Evolutionary conservation across 1,140 invertebrate genomes (phyloP).

Genomic region (Harpegnathos saltator): DNA sequence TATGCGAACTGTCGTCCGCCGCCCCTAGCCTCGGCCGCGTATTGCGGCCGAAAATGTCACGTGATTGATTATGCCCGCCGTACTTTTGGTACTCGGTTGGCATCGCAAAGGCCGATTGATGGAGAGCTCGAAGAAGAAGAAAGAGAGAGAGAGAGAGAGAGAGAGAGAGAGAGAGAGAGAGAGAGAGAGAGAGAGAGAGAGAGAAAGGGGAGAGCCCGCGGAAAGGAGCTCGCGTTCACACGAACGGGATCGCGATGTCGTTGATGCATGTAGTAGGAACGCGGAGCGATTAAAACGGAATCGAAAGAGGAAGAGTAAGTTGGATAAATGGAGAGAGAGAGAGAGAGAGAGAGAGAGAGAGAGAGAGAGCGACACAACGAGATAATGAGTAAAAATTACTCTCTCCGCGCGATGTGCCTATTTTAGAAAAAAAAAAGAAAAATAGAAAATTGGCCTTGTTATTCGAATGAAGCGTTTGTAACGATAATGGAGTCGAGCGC

Average conservation of each 20-base stretch:
- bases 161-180: not conserved
- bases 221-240: conserved; percentile 37
- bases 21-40: conserved; percentile 50
- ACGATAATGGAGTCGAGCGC: too few relatives aligned
- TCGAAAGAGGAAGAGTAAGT: too few relatives aligned
- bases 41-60: conserved; percentile 72
- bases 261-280: not conserved
- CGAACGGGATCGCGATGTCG: conserved; percentile 48
- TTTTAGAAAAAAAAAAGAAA: too few relatives aligned
- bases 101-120: conserved; percentile 77
- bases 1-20: conserved; percentile 80
- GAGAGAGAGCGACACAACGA: too few relatives aligned
- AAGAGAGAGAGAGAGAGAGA: too few relatives aligned
- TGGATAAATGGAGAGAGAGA: too few relatives aligned
- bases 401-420: not conserved
- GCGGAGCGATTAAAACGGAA: not conserved
- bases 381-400: too few relatives aligned
- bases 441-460: too few relatives aligned
- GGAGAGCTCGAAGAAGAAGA: conserved; percentile 63
- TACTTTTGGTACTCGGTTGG: conserved; percentile 80
- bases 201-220: conserved; percentile 8
- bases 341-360: too few relatives aligned
- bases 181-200: too few relatives aligned
- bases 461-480: too few relatives aligned
- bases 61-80: conserved; percentile 85